Evolutionary conservation across 2,888 invertebrate species (phyloP).

Genomic region (Dioctria linearis): DNA sequence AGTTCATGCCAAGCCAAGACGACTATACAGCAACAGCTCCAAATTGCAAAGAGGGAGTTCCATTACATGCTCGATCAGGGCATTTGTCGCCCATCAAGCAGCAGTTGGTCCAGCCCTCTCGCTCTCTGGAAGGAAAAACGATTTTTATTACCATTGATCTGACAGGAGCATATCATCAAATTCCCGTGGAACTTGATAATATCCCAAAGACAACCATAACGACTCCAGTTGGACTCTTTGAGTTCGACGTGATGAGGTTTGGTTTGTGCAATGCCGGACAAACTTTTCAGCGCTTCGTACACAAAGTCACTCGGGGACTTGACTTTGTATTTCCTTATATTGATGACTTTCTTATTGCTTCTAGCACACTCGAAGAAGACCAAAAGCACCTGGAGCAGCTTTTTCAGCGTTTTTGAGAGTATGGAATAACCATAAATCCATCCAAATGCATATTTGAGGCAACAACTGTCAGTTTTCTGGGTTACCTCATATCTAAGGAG

Average conservation of each 20-base stretch:
- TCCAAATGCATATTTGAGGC: not conserved
- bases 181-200: too few relatives aligned
- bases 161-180: conserved; percentile 63
- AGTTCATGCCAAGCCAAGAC: not conserved
- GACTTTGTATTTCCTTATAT: conserved; percentile 61
- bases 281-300: conserved; percentile 65
- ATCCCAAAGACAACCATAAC: too few relatives aligned
- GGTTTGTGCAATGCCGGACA: conserved; percentile 66
- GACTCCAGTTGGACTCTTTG: conserved; percentile 66
- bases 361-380: conserved; percentile 62
- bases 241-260: conserved; percentile 64
- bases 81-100: conserved; percentile 68
- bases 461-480: not conserved
- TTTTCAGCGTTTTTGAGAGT: conserved; percentile 56
- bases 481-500: too few relatives aligned
- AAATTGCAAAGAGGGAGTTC: conserved; percentile 46
- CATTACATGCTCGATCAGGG: conserved; percentile 62
- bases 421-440: not conserved
- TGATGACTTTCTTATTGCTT: too few relatives aligned
- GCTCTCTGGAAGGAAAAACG: conserved; percentile 60
- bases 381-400: conserved; percentile 59
- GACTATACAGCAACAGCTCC: not conserved
- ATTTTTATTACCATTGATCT: conserved; percentile 63
- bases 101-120: conserved; percentile 68
- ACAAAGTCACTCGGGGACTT: conserved; percentile 61